phyloP scores from a whole-genome alignment of 2,888 invertebrate species.

The Luperina testacea region DNA sequence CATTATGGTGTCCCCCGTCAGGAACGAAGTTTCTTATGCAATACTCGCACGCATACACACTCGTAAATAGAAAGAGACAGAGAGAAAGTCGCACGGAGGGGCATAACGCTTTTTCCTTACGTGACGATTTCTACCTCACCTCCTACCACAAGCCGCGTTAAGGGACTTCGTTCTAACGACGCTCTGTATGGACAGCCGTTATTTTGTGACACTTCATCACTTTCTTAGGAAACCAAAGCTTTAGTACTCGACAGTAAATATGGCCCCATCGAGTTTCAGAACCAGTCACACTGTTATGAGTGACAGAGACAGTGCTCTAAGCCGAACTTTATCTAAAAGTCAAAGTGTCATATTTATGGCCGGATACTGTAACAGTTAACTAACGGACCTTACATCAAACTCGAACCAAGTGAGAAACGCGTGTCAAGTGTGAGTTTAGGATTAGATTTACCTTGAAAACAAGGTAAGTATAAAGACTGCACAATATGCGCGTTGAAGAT shows the following conservation, averaged over 20 bases:
- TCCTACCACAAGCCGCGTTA: background rate
- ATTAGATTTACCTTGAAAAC: constrained; percentile 14
- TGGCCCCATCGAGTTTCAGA: background rate
- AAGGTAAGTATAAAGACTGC: background rate
- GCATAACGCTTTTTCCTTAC: background rate
- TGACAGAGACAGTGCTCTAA: background rate
- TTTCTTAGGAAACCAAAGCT: background rate
- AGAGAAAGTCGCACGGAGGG: background rate
- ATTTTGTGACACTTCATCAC: background rate
- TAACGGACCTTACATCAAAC: constrained; percentile 38
- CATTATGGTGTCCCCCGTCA: background rate
- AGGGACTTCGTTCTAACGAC: background rate
- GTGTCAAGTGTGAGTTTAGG: constrained; percentile 39
- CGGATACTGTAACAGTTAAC: constrained; percentile 5
- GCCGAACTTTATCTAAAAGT: background rate
- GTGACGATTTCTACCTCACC: background rate
- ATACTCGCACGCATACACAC: background rate
- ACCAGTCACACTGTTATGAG: too few relatives aligned
- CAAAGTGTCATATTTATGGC: background rate
- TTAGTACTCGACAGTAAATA: background rate
- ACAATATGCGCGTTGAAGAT: background rate
- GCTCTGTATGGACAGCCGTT: background rate
- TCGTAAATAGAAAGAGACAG: background rate
- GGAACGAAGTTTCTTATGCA: background rate
- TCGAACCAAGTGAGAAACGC: constrained; percentile 39